A percentile compares a stretch with the other conserved stretches of the same genome.
Conservation (phyloP, 2,797 vertebrate genomes). For the Podargus strigoides region DNA sequence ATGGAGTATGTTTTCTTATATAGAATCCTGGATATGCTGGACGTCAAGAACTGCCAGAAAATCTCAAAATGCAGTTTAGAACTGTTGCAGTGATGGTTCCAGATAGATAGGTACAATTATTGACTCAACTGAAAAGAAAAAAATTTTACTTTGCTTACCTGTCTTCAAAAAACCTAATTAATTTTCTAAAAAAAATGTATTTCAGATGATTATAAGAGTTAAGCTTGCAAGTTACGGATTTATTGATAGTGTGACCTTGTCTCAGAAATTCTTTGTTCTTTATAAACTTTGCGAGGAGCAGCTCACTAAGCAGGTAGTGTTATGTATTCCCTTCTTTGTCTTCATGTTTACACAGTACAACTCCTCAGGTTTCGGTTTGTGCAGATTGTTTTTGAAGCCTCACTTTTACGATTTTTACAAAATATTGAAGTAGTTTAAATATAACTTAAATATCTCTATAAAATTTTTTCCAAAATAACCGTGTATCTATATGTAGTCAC, state of each 20-base stretch:
- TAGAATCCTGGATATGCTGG: constrained; percentile 81
- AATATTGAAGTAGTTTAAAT: neutral
- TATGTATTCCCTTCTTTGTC: neutral
- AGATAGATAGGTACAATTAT: constrained; percentile 72
- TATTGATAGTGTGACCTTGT: constrained; percentile 74
- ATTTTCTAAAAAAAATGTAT: constrained; percentile 10
- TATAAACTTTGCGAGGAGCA: constrained; percentile 81
- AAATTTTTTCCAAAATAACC: neutral
- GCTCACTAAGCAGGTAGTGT: constrained; percentile 78
- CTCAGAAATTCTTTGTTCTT: constrained; percentile 79
- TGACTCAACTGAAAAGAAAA: neutral
- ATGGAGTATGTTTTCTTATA: neutral
- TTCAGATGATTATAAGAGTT: constrained; percentile 81
- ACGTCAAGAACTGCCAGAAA: constrained; percentile 79
- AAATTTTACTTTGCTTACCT: neutral
- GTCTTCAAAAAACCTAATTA: neutral
- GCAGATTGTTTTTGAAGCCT: neutral
- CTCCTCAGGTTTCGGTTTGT: neutral
- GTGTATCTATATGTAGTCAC: neutral
- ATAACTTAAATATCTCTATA: neutral
- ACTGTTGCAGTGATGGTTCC: constrained; percentile 80
- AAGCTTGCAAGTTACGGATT: constrained; percentile 80
- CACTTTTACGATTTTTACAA: neutral
- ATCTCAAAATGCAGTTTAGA: constrained; percentile 77
- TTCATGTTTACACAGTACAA: neutral